phyloP scores from a whole-genome alignment of 1,140 invertebrate species.

The Ylistrum balloti region DNA sequence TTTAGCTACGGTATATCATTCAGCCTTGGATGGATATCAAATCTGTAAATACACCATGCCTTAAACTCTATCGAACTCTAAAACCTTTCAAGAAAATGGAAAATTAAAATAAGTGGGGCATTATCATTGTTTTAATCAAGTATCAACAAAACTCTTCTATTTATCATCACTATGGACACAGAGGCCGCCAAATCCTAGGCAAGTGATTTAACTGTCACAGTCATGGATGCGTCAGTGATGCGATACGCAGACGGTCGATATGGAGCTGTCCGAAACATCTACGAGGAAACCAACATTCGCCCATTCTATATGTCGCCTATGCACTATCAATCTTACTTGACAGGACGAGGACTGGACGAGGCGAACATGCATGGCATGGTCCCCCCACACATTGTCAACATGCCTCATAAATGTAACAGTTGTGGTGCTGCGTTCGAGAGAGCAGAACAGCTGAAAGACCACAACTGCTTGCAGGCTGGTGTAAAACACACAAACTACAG shows the following conservation, averaged over 20 bases:
- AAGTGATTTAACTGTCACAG: not conserved
- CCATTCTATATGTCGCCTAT: not conserved
- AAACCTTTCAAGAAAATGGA: no score
- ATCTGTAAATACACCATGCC: not conserved
- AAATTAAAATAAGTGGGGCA: not conserved
- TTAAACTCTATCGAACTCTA: no score
- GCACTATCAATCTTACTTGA: conserved; percentile 6
- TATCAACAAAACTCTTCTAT: not conserved
- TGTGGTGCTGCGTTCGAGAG: conserved; percentile 7
- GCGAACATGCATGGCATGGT: conserved; percentile 6
- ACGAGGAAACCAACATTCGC: conserved; percentile 17
- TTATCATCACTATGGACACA: not conserved
- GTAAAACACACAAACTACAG: not conserved
- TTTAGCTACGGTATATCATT: not conserved
- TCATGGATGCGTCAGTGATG: not conserved
- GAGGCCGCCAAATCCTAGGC: not conserved
- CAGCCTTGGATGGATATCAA: not conserved
- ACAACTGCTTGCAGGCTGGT: not conserved
- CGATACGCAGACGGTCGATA: not conserved
- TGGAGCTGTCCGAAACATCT: not conserved
- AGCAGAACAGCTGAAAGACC: not conserved
- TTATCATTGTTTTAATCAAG: not conserved
- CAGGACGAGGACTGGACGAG: not conserved
- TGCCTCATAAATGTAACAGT: not conserved
- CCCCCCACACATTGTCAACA: conserved; percentile 11